Conservation (phyloP, 2,888 invertebrate genomes). For the Drosophila helvetica region DNA sequence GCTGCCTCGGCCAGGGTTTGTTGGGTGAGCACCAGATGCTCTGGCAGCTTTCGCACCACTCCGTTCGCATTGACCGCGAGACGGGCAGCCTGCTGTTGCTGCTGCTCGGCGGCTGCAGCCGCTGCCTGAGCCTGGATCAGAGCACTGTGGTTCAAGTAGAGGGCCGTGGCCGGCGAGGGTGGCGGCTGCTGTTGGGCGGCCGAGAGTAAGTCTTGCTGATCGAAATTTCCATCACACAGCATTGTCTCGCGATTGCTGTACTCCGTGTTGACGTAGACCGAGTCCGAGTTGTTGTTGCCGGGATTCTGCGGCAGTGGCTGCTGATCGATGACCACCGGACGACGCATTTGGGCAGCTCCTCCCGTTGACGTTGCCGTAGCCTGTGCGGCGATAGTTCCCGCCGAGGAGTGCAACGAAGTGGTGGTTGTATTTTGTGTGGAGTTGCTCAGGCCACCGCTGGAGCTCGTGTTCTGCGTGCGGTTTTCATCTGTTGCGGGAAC, state of each 20-base stretch:
- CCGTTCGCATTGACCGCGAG: constrained; percentile 77
- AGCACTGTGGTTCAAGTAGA: constrained; percentile 75
- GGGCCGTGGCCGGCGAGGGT: constrained; percentile 71
- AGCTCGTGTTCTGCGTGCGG: constrained; percentile 70
- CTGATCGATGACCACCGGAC: constrained; percentile 43
- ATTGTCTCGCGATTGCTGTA: constrained; percentile 82
- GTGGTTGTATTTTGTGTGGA: constrained; percentile 78
- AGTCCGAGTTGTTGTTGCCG: constrained; percentile 69
- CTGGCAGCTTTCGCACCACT: constrained; percentile 83
- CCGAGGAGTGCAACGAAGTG: constrained; percentile 74
- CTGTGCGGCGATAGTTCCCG: constrained; percentile 53
- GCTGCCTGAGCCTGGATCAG: constrained; percentile 65
- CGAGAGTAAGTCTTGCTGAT: constrained; percentile 70
- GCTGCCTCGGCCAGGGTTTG: constrained; percentile 75
- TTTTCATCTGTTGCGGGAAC: constrained; percentile 63
- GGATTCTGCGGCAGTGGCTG: constrained; percentile 36
- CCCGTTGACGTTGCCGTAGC: constrained; percentile 47
- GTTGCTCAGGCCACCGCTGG: constrained; percentile 65
- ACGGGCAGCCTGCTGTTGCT: constrained; percentile 57
- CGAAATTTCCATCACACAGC: constrained; percentile 78
- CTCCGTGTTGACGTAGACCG: constrained; percentile 82
- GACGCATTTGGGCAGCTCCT: constrained; percentile 23
- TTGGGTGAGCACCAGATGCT: constrained; percentile 83
- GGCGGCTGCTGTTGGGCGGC: constrained; percentile 72
- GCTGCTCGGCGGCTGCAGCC: constrained; percentile 49